Evolutionary conservation across 2,113 vertebrate species (phyloP).

Genomic region (Gavia stellata): DNA sequence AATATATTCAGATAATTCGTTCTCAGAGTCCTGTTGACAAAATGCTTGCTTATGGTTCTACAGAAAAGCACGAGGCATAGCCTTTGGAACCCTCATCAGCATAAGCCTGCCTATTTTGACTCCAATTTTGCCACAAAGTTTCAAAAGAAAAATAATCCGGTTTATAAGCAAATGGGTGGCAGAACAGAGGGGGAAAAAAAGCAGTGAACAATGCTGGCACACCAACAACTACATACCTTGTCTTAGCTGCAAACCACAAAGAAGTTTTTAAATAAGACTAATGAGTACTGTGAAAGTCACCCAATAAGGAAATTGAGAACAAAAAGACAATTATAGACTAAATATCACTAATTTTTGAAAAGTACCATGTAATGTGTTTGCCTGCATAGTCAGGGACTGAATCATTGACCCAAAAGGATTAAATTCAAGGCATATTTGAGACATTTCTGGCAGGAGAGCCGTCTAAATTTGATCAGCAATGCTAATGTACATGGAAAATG

Average conservation of each 20-base stretch:
- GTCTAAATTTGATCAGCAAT: slow-evolving; percentile 13
- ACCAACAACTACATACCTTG: background rate
- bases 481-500: background rate
- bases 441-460: background rate
- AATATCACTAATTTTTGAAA: background rate
- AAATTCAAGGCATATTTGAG: background rate
- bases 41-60: background rate
- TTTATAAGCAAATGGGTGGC: background rate
- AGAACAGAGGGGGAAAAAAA: background rate
- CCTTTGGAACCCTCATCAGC: background rate
- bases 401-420: background rate
- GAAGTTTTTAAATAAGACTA: background rate
- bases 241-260: background rate
- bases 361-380: background rate
- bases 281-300: background rate
- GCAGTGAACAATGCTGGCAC: background rate
- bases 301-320: background rate
- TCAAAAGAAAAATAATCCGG: background rate
- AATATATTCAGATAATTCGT: background rate
- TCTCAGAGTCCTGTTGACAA: background rate
- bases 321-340: background rate
- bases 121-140: background rate
- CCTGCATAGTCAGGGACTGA: background rate
- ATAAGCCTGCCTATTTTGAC: background rate
- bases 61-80: background rate